phyloP scores from a whole-genome alignment of 2,888 invertebrate species.

The Tubulanus polymorphus region DNA sequence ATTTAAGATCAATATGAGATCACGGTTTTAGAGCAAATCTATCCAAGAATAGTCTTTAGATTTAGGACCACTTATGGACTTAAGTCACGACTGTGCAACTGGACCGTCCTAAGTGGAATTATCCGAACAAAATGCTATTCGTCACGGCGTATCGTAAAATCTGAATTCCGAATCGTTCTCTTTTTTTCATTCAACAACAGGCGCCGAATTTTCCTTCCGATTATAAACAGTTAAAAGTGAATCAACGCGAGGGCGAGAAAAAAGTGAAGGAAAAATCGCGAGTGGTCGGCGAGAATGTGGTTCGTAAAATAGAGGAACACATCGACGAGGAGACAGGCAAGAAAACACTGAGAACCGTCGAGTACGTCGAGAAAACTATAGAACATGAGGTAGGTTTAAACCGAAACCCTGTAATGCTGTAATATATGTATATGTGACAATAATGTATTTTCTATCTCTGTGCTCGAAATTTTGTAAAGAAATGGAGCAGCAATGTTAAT shows the following conservation, averaged over 20 bases:
- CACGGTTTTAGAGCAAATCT: too few relatives aligned
- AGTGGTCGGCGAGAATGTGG: slow-evolving; percentile 31
- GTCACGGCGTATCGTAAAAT: not conserved
- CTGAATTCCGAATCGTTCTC: not conserved
- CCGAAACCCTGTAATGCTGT: too few relatives aligned
- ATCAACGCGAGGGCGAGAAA: slow-evolving; percentile 26
- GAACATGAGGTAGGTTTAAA: slow-evolving; percentile 42
- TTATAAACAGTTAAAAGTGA: slow-evolving; percentile 23
- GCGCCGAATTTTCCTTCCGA: not conserved
- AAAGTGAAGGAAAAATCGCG: slow-evolving; percentile 26
- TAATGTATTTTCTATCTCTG: too few relatives aligned
- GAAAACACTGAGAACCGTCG: slow-evolving; percentile 28
- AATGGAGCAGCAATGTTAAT: too few relatives aligned
- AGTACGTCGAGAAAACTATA: slow-evolving; percentile 34
- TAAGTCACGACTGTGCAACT: too few relatives aligned
- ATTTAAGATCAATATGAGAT: too few relatives aligned
- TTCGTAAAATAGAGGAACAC: slow-evolving; percentile 31
- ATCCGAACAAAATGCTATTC: not conserved
- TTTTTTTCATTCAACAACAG: not conserved
- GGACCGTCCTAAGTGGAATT: too few relatives aligned
- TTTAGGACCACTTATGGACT: too few relatives aligned
- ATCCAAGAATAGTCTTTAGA: too few relatives aligned
- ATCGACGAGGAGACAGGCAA: slow-evolving; percentile 34
- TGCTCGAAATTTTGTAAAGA: too few relatives aligned
- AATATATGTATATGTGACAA: too few relatives aligned